phyloP scores from a whole-genome alignment of 2,888 invertebrate species.

The Nephrotoma flavescens region DNA sequence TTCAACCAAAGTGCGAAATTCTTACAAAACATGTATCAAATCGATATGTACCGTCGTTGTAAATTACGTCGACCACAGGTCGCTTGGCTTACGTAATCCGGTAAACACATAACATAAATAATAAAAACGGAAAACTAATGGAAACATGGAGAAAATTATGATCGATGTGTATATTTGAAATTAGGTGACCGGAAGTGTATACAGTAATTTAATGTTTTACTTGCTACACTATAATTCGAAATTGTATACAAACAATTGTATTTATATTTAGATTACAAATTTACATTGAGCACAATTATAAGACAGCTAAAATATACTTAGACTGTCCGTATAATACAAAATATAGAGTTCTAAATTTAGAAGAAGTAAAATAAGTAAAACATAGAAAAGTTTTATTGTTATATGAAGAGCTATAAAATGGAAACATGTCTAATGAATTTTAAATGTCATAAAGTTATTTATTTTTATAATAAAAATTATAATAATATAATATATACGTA shows the following conservation, averaged over 20 bases:
- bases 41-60: too few relatives aligned
- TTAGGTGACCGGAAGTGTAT: not conserved
- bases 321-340: not conserved
- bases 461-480: not conserved
- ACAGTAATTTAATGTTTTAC: not conserved
- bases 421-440: not conserved
- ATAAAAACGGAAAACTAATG: not conserved
- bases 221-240: not conserved
- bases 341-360: not conserved
- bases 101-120: not conserved
- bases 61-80: too few relatives aligned
- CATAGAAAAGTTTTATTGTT: not conserved
- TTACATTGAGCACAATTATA: not conserved
- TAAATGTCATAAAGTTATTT: not conserved
- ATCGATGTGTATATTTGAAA: not conserved
- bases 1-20: too few relatives aligned
- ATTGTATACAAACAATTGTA: not conserved
- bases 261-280: not conserved
- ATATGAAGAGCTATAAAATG: not conserved
- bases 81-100: too few relatives aligned
- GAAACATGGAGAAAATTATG: not conserved
- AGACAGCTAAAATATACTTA: not conserved
- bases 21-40: too few relatives aligned
- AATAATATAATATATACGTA: not conserved
- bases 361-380: not conserved